Evolutionary conservation across 2,888 invertebrate species (phyloP).

Genomic region (Choristoneura rosaceana): DNA sequence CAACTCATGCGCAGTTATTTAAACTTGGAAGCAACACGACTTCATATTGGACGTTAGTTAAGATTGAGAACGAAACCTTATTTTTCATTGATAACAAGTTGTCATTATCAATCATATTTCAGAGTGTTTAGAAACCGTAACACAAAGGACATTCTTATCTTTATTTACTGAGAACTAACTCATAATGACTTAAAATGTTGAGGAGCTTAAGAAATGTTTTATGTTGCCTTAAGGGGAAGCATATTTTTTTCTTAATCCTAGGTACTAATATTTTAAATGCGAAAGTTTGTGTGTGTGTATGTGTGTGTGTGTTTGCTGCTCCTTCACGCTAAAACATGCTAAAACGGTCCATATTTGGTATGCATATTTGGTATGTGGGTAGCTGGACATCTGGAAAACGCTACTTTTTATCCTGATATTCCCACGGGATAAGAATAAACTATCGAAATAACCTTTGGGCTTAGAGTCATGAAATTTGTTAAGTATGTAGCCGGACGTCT

Average conservation of each 20-base stretch:
- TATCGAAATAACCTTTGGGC: too few species aligned
- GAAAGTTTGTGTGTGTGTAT: too few species aligned
- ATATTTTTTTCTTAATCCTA: background rate
- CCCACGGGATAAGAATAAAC: too few species aligned
- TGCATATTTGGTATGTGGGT: too few species aligned
- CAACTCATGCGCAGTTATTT: background rate
- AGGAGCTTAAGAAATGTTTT: constrained; percentile 50
- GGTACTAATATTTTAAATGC: too few species aligned
- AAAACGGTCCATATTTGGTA: too few species aligned
- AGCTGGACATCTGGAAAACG: too few species aligned
- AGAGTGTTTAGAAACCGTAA: constrained; percentile 59
- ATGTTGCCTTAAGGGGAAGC: constrained; percentile 46
- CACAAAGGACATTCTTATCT: constrained; percentile 74
- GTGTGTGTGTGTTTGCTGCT: too few species aligned
- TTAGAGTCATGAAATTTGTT: too few species aligned
- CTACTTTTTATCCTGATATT: too few species aligned
- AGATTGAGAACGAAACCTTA: constrained; percentile 23
- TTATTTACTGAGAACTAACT: constrained; percentile 73
- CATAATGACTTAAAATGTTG: constrained; percentile 62
- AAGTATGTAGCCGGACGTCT: too few species aligned
- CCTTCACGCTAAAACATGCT: too few species aligned
- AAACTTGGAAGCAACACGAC: background rate
- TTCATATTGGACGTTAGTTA: constrained; percentile 12
- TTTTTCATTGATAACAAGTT: constrained; percentile 48
- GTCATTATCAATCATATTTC: constrained; percentile 69